Evolutionary conservation across 2,113 vertebrate genomes (phyloP), one percentile per base, ranked within the genome.

Genomic region (Gopherus flavomarginatus): DNA sequence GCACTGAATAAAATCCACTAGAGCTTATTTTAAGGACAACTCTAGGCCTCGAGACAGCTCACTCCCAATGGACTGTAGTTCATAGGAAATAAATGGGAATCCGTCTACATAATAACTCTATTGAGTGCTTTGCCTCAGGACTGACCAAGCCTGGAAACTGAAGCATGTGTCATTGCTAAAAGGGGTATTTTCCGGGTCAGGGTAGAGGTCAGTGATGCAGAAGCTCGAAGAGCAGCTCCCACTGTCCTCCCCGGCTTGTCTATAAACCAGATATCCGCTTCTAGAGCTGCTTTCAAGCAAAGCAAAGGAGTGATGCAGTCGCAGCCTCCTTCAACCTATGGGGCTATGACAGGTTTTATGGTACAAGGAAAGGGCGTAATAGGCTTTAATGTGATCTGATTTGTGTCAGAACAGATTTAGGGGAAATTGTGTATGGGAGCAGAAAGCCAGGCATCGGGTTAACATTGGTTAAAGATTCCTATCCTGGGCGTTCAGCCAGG

Each of bases 171-270:
- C 29, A 44, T 35, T 85, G 88, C 65, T 85, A 85, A 90, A 86
- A 59, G 85, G 75, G 19, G n/a, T 93, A 49, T 86, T n/a, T 88
- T 80, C 92, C 89, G 94, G 81, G 53, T 65, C 86, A 96, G 59
- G 69, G 77, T 84, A 81, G 84, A 78, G 72, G 87, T 93, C 72
- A 93, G 59, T 57, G 44, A 35, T 16, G 31, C 6, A 85, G 84
- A 91, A 87, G 52, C 57, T 78, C 42, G 27, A 27, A 83, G 42
- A 81, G 81, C 86, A 94, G 93, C 86, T 94, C 81, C 80, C 80
- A 81, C 69, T 24, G 35, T 82, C 77, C 78, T 85, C 83, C 75
- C 47, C 50, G 52, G 27, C 14, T 69, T 19, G 75, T 31, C 24
- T 44, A 38, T 81, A 85, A 89, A 90, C 42, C 44, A 12, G 65